A percentile compares a stretch with the other conserved stretches of the same genome.
Conservation (phyloP, 2,888 invertebrate species). For the Synergus laeviventris region DNA sequence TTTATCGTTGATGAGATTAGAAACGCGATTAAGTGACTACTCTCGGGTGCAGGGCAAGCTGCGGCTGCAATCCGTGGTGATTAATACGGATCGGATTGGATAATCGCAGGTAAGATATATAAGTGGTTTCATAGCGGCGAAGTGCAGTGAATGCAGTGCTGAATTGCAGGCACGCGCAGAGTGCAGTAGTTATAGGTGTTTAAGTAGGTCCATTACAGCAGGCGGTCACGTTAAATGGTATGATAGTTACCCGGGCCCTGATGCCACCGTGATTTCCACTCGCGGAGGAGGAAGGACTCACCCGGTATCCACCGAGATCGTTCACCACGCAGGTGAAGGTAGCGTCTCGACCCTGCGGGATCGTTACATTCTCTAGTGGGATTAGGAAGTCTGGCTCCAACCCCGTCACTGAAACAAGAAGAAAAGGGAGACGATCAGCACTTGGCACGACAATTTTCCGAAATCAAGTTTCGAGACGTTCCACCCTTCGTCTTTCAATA, state of each 20-base stretch:
- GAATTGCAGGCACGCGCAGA: constrained; percentile 69
- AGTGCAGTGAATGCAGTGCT: constrained; percentile 71
- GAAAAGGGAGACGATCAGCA: constrained; percentile 8
- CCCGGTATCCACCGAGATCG: constrained; percentile 86
- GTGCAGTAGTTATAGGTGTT: constrained; percentile 61
- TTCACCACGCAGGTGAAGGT: constrained; percentile 91
- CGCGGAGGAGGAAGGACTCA: constrained; percentile 84
- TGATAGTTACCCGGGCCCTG: constrained; percentile 75
- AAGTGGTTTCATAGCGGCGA: constrained; percentile 64
- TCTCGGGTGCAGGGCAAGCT: constrained; percentile 31
- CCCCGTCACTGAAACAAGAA: constrained; percentile 79
- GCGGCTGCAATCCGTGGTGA: constrained; percentile 20
- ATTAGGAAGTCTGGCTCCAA: constrained; percentile 89
- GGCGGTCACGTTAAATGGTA: constrained; percentile 71
- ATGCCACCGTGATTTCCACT: constrained; percentile 74
- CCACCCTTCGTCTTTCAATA: constrained; percentile 21
- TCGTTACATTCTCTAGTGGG: constrained; percentile 89
- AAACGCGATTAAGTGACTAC: constrained; percentile 23
- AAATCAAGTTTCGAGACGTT: constrained; percentile 13
- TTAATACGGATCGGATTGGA: constrained; percentile 22
- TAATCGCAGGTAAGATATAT: constrained; percentile 35
- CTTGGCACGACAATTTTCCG: constrained; percentile 20
- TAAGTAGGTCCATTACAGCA: constrained; percentile 69
- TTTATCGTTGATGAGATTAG: constrained; percentile 4
- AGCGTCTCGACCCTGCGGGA: constrained; percentile 89